A percentile compares a stretch with the other conserved stretches of the same genome.
These are phyloP conservation scores for Columba guinea DNA, from an alignment of 2,797 vertebrate genomes.

Conservation along the genomic window DNA sequence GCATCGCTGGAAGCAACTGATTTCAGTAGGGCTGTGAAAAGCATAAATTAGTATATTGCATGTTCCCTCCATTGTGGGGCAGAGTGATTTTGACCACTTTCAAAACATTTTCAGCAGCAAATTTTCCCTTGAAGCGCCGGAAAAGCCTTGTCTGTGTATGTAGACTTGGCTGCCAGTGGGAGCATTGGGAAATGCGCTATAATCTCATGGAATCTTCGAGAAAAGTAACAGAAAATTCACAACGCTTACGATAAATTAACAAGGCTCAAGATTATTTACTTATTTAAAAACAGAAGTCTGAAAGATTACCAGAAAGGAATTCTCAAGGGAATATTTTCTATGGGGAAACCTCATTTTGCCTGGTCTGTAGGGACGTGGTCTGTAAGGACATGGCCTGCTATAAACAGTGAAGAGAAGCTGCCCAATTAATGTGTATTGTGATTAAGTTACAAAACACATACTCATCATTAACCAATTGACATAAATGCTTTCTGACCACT, in stretches of 20 bases:
- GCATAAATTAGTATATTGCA: conserved; percentile 19
- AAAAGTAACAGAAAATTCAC: not conserved
- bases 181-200: not conserved
- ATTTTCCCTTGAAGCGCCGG: not conserved
- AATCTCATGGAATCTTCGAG: not conserved
- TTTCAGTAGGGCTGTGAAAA: conserved; percentile 17
- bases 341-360: not conserved
- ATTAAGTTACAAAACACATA: no score
- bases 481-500: no score
- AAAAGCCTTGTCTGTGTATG: accelerated
- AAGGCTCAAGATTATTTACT: not conserved
- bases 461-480: no score
- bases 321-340: not conserved
- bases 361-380: no score
- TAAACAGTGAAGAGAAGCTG: not conserved
- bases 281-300: not conserved
- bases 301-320: not conserved
- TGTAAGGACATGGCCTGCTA: accelerated
- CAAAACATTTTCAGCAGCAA: not conserved
- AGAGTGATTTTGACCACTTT: not conserved
- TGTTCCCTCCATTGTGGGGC: no score
- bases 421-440: no score
- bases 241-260: accelerated
- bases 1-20: conserved; percentile 5
- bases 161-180: accelerated